Base-by-base conservation (phyloP, 2,888 invertebrate species). In the Steinernema hermaphroditum region DNA sequence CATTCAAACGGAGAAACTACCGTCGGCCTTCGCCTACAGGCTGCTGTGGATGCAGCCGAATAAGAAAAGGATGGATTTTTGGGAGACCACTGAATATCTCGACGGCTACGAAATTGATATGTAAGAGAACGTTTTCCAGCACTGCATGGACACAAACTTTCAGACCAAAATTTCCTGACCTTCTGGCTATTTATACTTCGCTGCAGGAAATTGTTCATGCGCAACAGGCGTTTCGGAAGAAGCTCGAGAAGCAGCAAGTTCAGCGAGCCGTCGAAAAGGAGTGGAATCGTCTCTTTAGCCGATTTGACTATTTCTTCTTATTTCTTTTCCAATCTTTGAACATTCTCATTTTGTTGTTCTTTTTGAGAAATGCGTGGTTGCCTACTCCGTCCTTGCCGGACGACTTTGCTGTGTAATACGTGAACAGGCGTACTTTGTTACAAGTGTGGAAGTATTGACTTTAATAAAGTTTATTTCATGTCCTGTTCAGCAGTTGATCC, bases 251-350 rank as follows among this genome's bases (percentile, higher is more conserved):
- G 29, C 74, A 75, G 34, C 72, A 78, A 68, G 49, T 68, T 34
- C 75, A 74, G 62, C 27, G 46, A 68, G 69, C 72, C 71, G 80
- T 85, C 14, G 83, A 85, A 75, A 75, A 76, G 41, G 85, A 85
- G 73, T 85, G 85, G 85, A 80, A 78, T 57, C 76, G 81, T 14
- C 77, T 85, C 49, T 85, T 85, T 71, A 78, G 78, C 0, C 76
- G 85, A 0, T 71, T 85, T 43, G 84, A 85, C 62, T 82, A 81
- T 76, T 74, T 83, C 74, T 82, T 83, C 74, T 77, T 85, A 2
- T 77, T 82, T 54, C 70, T 85, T 16, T 85, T 85, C 72, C 79
- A 85, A 72, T 73, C 79, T 71, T 75, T 85, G 69, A 86, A 86
- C 71, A 74, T 83, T 14, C 71, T 82, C 24, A 76, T 81, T 4